Base-by-base conservation (phyloP, 2,113 vertebrate genomes). In the Genyomyrus donnyi region DNA sequence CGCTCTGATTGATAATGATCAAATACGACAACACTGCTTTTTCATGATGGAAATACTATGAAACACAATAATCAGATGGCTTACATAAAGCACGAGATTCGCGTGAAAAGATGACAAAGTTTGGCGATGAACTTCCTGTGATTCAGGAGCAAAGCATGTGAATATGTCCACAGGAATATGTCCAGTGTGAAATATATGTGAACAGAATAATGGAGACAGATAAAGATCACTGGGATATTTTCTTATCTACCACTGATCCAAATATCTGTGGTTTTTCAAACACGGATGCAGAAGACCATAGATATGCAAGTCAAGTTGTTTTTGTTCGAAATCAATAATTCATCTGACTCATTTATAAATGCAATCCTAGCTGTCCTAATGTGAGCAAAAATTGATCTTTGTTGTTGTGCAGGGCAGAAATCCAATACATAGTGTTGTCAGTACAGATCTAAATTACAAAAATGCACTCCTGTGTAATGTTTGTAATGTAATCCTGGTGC, bases 281-380 rank as follows among this genome's bases (percentile, higher is more conserved):
- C 24, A 49, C 5, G 3, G 46, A 50, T 27, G 11, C 24, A 50
- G n/a, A 50, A 86, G 0, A 50, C 84, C 84, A 50, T 27, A 49
- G 84, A 49, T 86, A 50, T 86, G 46, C 84, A 86, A 48, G 46
- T 48, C 45, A 85, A 85, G 83, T 50, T 31, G 42, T 50, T 85
- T 85, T 86, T 86, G 24, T 27, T 27, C 48, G 31, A 86, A 86
- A 86, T 86, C 84, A 86, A 86, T 86, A 86, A 86, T 86, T 50
- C 48, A 86, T 86, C 0, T 13, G 45, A 86, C 48, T 50, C n/a
- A 42, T 86, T 48, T 86, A 50, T 86, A 31, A 86, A 86, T 49
- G 21, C 48, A 50, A 31, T 49, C 45, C 84, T 86, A 49, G 48
- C 9, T 86, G n/a, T 50, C 84, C 6, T 27, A 48, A 86, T 86